Evolutionary conservation across 1,140 invertebrate species (phyloP).

Genomic region (Eulimnadia texana): DNA sequence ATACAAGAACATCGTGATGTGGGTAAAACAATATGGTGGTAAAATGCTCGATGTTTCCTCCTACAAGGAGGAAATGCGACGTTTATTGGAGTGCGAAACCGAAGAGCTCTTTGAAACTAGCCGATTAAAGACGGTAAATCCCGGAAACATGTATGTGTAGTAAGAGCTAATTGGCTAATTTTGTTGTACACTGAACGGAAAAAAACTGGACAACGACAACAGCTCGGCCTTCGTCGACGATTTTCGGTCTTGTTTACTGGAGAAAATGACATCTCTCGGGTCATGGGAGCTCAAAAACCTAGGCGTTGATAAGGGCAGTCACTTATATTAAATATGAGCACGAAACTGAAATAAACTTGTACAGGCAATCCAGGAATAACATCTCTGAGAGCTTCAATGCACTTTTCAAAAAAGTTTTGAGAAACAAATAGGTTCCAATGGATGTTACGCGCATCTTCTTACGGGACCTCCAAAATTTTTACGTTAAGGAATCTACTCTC

Average conservation of each 20-base stretch:
- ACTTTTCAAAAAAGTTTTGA: neutral
- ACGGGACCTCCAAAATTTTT: neutral
- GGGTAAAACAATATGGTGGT: neutral
- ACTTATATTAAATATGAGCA: neutral
- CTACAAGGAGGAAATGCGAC: neutral
- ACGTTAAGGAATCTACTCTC: neutral
- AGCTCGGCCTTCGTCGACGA: too few relatives aligned
- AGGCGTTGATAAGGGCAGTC: neutral
- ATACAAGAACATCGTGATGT: neutral
- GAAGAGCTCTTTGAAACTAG: neutral
- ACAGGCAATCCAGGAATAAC: neutral
- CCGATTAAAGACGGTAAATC: neutral
- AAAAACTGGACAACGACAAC: too few relatives aligned
- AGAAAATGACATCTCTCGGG: too few relatives aligned
- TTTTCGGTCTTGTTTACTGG: too few relatives aligned
- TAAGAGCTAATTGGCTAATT: neutral
- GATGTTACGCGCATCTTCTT: neutral
- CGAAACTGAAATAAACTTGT: neutral
- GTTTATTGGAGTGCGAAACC: neutral
- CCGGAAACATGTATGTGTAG: neutral
- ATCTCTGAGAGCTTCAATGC: neutral
- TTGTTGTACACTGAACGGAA: too few relatives aligned
- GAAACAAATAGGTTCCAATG: neutral
- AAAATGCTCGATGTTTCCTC: neutral
- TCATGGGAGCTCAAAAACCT: too few relatives aligned